Base-by-base conservation (phyloP, 2,797 vertebrate species). In the Chelon auratus region DNA sequence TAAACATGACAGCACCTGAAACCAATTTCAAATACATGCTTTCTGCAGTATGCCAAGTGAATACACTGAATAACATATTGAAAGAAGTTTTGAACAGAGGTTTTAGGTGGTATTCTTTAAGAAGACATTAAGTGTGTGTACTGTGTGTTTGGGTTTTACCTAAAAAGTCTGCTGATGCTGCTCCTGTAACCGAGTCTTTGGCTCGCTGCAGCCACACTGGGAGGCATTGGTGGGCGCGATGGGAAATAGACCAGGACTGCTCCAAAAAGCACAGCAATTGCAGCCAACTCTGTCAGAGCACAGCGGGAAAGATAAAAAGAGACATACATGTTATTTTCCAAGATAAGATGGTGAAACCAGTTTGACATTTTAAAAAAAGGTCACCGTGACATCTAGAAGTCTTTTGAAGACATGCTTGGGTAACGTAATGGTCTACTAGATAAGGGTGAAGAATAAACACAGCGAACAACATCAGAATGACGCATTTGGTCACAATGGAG, bases 151-250 rank as follows among this genome's bases (percentile, higher is more conserved):
- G 26, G 52, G 3, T 13, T 70, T 73, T 94, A 99, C 97, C 97
- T 97, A 51, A 99, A 92, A 17, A 99, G 93, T 72, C 95, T 95
- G 92, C 96, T 96, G 87, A 99, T 97, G 88, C 97, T 98, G 90
- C 92, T 97, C 77, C 96, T 94, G 86, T 99, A 99, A 82, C 96
- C 96, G 62, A 99, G 96, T 13, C 98, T 93, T 75, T 97, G 97
- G 85, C 97, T 97, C 0, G 97, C 97, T 0, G 98, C 97, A 12
- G 98, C 97, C 68, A 99, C 96, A 0, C 98, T 99, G 72, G 98
- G 98, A 71, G 97, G 98, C 56, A 96, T 84, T 0, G 98, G 97
- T 17, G 98, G 98, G 2, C 96, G 96, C 0, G 97, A 95, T 8
- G 98, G 98, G 90, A 99, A 99, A 80, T 97, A 99, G 53, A 96